A percentile compares a stretch with the other conserved stretches of the same genome.
Conservation (phyloP, 2,888 invertebrate genomes). For the Trichogramma dendrolimi region DNA sequence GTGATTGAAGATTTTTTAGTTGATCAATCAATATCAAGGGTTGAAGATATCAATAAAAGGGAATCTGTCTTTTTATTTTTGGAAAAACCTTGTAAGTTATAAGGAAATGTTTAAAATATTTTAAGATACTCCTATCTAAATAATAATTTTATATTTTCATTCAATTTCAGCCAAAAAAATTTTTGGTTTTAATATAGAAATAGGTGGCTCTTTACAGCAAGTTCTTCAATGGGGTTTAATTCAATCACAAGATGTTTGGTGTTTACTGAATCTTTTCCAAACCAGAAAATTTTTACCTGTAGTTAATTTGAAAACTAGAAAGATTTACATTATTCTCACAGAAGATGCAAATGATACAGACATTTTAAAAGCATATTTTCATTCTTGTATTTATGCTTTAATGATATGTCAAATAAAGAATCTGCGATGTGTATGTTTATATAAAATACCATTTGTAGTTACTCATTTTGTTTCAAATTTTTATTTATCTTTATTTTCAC, state of each 20-base stretch:
- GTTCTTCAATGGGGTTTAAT: conserved; percentile 40
- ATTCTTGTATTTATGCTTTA: conserved; percentile 60
- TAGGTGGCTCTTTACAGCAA: conserved; percentile 58
- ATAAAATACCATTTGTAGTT: not conserved
- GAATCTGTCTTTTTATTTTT: conserved; percentile 67
- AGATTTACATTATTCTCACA: conserved; percentile 59
- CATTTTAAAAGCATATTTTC: conserved; percentile 66
- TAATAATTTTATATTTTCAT: conserved; percentile 14
- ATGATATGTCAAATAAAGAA: not conserved
- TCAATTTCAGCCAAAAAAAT: conserved; percentile 56
- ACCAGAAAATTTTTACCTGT: conserved; percentile 58
- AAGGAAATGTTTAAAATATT: not conserved
- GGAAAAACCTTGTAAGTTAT: conserved; percentile 47
- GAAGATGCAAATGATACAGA: conserved; percentile 55
- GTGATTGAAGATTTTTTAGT: conserved; percentile 66
- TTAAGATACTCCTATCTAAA: not conserved
- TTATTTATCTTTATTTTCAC: not conserved
- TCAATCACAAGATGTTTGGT: conserved; percentile 46
- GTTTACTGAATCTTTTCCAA: conserved; percentile 53
- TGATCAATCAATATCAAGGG: conserved; percentile 60
- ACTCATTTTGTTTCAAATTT: not conserved
- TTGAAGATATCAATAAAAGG: conserved; percentile 63
- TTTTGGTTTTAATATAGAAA: conserved; percentile 62
- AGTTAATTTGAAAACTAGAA: conserved; percentile 52
- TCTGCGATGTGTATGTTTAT: not conserved